Base-by-base conservation (phyloP, 2,888 invertebrate species). In the Notocelia uddmanniana region DNA sequence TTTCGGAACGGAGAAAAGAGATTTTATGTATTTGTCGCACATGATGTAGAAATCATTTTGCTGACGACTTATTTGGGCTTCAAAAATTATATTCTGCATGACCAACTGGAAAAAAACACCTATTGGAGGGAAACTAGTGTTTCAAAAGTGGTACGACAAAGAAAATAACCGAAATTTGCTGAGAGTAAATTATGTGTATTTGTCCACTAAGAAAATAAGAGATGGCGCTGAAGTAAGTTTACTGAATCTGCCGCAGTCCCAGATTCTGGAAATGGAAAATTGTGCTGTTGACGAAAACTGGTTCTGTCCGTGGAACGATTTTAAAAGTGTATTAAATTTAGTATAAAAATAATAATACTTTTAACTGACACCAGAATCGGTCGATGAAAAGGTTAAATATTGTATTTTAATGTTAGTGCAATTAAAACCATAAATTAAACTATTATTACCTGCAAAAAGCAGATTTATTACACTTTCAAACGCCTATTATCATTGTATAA, bases 61-160 rank as follows among this genome's bases (percentile, higher is more conserved):
- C 74, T 91, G 0, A 76, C 87, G 15, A 77, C 79, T 0, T 81
- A 85, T 0, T 78, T 92, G 59, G 80, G 76, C 18, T 85, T 91
- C 57, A 82, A 86, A 73, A 69, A 78, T 0, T 89, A 82, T 72
- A 74, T 69, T 13, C 76, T 90, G 19, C 79, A 82, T 21, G 80
- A 83, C 45, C 89, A 90, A 64, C 79, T 80, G 26, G 91, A 92
- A 74, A 26, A 79, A 78, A 10, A 86, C 83, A 1, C 92, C 92
- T 0, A 83, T 92, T 45, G 92, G 91, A 3, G 88, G 89, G 1
- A 92, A 90, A 80, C 26, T 92, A 2, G 81, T 91, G 0, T 91
- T 91, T 68, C 88, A 92, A 77, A 91, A 87, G 77, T 91, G 89
- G 88, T 76, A 80, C 1, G 83, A 89, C 41, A 76, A 79, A 23